Evolutionary conservation across 2,113 vertebrate genomes (phyloP).

Genomic region (Indri indri): DNA sequence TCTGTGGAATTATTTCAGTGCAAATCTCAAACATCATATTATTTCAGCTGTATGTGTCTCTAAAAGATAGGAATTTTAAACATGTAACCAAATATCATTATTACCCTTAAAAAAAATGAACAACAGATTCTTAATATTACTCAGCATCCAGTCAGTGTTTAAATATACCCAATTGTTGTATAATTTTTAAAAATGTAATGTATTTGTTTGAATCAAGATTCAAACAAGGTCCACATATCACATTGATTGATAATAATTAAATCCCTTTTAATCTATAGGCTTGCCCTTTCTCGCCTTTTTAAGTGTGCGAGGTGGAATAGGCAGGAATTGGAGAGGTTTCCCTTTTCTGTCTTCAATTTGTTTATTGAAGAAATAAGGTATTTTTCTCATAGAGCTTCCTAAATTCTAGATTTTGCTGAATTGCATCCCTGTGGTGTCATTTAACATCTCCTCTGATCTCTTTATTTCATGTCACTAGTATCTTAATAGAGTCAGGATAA

Average conservation of each 20-base stretch:
- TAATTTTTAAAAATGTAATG: not conserved
- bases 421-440: not conserved
- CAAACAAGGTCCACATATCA: not conserved
- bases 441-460: not conserved
- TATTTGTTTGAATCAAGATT: not conserved
- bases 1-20: not conserved
- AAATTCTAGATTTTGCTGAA: not conserved
- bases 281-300: not conserved
- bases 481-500: not conserved
- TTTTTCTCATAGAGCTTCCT: not conserved
- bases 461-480: not conserved
- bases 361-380: not conserved
- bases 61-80: constrained; percentile 14
- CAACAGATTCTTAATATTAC: not conserved
- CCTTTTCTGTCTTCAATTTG: not conserved
- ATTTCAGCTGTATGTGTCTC: not conserved
- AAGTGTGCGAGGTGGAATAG: not conserved
- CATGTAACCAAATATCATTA: not conserved
- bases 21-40: not conserved
- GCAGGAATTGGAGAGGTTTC: not conserved
- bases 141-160: not conserved
- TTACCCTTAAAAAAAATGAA: not conserved
- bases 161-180: not conserved
- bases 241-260: not conserved
- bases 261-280: not conserved